Percentiles rank a stretch among this genome's conserved stretches.
Evolutionary conservation across 2,113 vertebrate genomes (phyloP).

Genomic region (Tursiops truncatus): DNA sequence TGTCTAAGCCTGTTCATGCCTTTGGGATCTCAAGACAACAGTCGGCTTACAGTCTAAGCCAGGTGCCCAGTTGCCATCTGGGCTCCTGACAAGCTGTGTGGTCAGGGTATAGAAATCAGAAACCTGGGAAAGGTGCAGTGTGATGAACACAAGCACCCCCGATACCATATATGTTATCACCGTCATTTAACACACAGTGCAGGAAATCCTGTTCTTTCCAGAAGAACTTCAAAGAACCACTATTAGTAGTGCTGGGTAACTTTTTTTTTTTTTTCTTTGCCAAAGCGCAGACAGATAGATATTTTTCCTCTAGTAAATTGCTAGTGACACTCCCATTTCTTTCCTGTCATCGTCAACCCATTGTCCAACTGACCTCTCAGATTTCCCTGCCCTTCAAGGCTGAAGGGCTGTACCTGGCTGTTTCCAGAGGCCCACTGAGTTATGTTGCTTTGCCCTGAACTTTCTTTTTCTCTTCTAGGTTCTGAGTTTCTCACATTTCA

Average conservation of each 20-base stretch:
- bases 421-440: background rate
- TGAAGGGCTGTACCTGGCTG: background rate
- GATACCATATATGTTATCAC: constrained; percentile 55
- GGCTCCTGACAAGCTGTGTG: constrained; percentile 61
- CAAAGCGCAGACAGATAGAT: constrained; percentile 38
- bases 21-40: background rate
- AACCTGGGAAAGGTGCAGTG: constrained; percentile 49
- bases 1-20: background rate
- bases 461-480: background rate
- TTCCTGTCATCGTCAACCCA: background rate
- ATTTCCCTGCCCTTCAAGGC: background rate
- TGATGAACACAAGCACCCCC: constrained; percentile 47
- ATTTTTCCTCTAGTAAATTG: constrained; percentile 42
- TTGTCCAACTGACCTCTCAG: background rate
- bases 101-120: constrained; percentile 65
- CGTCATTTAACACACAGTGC: constrained; percentile 59
- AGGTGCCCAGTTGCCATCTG: constrained; percentile 61
- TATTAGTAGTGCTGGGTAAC: constrained; percentile 39
- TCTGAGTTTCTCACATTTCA: background rate
- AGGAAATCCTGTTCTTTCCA: constrained; percentile 67
- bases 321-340: constrained; percentile 32
- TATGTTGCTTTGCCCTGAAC: background rate
- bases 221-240: constrained; percentile 59
- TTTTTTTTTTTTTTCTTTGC: constrained; percentile 43
- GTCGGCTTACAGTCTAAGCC: constrained; percentile 28